A percentile compares a stretch with the other conserved stretches of the same genome.
Evolutionary conservation across 2,113 vertebrate genomes (phyloP).

Genomic region (Neodontobutis hainanensis): DNA sequence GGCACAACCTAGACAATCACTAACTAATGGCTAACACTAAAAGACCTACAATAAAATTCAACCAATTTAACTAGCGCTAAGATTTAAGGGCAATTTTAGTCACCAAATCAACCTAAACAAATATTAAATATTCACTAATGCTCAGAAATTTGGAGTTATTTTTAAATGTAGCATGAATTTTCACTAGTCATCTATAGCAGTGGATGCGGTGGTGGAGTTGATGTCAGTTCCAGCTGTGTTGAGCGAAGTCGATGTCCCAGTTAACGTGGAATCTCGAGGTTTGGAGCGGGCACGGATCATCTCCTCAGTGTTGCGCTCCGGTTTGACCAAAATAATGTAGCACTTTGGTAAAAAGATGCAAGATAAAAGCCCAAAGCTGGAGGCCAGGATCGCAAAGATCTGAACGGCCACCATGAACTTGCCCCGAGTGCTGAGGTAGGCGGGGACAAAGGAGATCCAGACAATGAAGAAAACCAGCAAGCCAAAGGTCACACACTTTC

Average conservation of each 20-base stretch:
- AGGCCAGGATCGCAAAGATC: conserved; percentile 88
- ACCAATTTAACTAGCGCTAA: too few relatives aligned
- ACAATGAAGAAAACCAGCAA: conserved; percentile 89
- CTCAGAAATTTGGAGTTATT: too few relatives aligned
- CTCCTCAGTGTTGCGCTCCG: conserved; percentile 82
- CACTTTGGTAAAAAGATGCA: conserved; percentile 87
- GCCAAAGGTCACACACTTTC: conserved; percentile 84
- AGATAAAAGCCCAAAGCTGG: conserved; percentile 84
- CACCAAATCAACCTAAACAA: too few relatives aligned
- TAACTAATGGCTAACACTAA: too few relatives aligned
- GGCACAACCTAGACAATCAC: too few relatives aligned
- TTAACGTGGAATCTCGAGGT: conserved; percentile 65
- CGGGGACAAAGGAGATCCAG: conserved; percentile 88
- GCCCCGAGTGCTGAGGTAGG: conserved; percentile 87
- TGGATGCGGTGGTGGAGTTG: conserved; percentile 60
- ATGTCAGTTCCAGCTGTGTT: conserved; percentile 71
- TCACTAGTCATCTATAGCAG: conserved; percentile 71
- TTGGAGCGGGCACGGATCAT: conserved; percentile 76
- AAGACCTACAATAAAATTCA: too few relatives aligned
- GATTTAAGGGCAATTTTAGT: too few relatives aligned
- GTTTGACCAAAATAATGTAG: conserved; percentile 85
- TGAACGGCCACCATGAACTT: conserved; percentile 90
- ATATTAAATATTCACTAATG: too few relatives aligned
- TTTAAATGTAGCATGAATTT: not conserved
- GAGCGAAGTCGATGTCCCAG: conserved; percentile 79